Evolutionary conservation across 2,888 invertebrate genomes (phyloP), one percentile per base, ranked within the genome.

Genomic region (Biston betularia): DNA sequence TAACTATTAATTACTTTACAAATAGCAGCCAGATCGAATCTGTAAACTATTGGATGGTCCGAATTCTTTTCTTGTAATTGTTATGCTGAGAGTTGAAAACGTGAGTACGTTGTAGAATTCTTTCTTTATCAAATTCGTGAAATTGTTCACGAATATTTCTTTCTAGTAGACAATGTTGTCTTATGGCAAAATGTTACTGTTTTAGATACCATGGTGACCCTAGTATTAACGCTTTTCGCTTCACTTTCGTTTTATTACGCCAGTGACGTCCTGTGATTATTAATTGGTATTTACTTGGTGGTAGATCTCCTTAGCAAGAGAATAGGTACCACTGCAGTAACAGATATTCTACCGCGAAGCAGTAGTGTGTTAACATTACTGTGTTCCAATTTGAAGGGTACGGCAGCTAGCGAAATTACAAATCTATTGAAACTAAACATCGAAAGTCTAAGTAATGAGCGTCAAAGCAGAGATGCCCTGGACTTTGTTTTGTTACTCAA

Each of bases 221-320:
- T 79, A 83, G 66, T 66, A 60, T 63, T 75, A 78, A 76, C 77
- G 68, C 75, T 78, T 80, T 82, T 77, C 72, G 67, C 70, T 78
- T 79, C 80, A 78, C 79, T 79, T 83, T 78, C 79, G 75, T 75
- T 77, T 79, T 75, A 72, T 44, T 35, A 49, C 44, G 38, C 33
- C 33, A 34, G 33, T 7, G 34, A 50, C 14, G 48, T 24, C 49
- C 12, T 49, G 7, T 50, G 56, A 7, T 14, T 50, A 40, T 50
- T 44, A 49, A 63, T 63, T 61, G 7, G 3, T 24, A 24, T 24
- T 24, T 24, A 24, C 24, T 24, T 24, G 24, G 24, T 24, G 24
- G 24, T 24, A 24, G 24, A 24, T 24, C 24, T 24, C 24, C 24
- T 24, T 24, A 24, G 24, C 3, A 24, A 3, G 3, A 24, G 24